Evolutionary conservation across 2,888 invertebrate species (phyloP).

Genomic region (Trachelus tabidus): DNA sequence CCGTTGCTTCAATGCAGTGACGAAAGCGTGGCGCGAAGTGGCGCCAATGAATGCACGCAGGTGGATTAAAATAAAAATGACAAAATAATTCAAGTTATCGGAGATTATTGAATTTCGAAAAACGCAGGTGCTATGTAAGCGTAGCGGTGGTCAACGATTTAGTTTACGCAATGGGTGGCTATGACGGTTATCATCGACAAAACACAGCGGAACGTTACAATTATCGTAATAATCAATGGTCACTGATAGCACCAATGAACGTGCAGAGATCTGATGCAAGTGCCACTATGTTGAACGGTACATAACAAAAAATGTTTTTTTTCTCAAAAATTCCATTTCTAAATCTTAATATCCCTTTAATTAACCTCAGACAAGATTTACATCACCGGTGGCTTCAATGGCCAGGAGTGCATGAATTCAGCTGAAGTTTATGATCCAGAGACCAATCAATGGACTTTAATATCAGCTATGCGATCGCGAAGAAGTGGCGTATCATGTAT

Average conservation of each 20-base stretch:
- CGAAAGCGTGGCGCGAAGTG: constrained; percentile 86
- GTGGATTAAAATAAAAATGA: constrained; percentile 44
- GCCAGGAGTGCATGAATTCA: constrained; percentile 87
- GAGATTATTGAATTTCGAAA: neutral
- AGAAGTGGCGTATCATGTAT: constrained; percentile 94
- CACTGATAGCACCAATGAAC: constrained; percentile 88
- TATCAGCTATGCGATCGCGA: constrained; percentile 85
- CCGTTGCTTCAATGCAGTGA: constrained; percentile 87
- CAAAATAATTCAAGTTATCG: neutral
- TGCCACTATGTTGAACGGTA: constrained; percentile 85
- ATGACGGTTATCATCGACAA: constrained; percentile 87
- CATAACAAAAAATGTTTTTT: neutral
- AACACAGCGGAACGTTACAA: constrained; percentile 89
- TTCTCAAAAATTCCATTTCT: neutral
- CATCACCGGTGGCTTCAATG: constrained; percentile 91
- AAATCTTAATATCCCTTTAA: neutral
- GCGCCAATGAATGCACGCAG: constrained; percentile 87
- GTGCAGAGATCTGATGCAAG: constrained; percentile 91
- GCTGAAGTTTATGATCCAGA: constrained; percentile 85
- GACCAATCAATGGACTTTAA: constrained; percentile 84
- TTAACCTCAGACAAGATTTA: constrained; percentile 75
- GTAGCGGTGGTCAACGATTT: constrained; percentile 81
- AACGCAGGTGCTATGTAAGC: constrained; percentile 82
- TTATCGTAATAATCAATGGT: constrained; percentile 88
- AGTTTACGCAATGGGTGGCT: constrained; percentile 90